A percentile compares a stretch with the other conserved stretches of the same genome.
Evolutionary conservation across 2,797 vertebrate species (phyloP).

Genomic region (Typhlichthys subterraneus): DNA sequence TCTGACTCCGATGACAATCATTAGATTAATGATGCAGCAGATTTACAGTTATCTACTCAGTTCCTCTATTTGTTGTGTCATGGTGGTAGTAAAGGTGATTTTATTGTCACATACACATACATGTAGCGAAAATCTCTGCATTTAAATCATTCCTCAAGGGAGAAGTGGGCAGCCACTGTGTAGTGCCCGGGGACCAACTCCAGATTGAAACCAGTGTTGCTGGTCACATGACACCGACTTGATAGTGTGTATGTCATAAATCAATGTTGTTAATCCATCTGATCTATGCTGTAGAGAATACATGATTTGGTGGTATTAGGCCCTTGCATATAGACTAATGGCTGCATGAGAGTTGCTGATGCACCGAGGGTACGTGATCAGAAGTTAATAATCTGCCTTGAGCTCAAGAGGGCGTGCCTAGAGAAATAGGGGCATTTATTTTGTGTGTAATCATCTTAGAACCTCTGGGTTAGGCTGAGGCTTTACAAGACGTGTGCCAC

Average conservation of each 20-base stretch:
- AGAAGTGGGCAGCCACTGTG: too few species aligned
- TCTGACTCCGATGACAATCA: constrained; percentile 48
- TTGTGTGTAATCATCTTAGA: constrained; percentile 63
- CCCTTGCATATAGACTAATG: constrained; percentile 56
- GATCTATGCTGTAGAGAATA: constrained; percentile 63
- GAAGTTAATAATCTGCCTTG: constrained; percentile 61
- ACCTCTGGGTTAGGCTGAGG: constrained; percentile 43
- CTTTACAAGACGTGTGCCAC: constrained; percentile 20
- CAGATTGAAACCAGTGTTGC: too few species aligned
- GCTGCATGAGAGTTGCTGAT: constrained; percentile 58
- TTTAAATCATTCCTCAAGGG: too few species aligned
- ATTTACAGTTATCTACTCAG: constrained; percentile 49
- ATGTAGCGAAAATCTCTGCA: too few species aligned
- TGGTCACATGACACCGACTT: too few species aligned
- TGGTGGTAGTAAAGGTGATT: not conserved
- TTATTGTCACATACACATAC: too few species aligned
- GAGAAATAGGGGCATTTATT: constrained; percentile 53
- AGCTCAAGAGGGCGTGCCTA: constrained; percentile 42
- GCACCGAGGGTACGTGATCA: constrained; percentile 66
- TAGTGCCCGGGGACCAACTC: too few species aligned
- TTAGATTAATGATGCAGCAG: constrained; percentile 37
- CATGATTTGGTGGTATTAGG: constrained; percentile 76
- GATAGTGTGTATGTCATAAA: constrained; percentile 44
- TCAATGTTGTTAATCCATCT: constrained; percentile 24
- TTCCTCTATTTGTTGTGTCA: constrained; percentile 37